Base-by-base conservation (phyloP, 1,140 invertebrate genomes). In the Drosophila prosaltans region DNA sequence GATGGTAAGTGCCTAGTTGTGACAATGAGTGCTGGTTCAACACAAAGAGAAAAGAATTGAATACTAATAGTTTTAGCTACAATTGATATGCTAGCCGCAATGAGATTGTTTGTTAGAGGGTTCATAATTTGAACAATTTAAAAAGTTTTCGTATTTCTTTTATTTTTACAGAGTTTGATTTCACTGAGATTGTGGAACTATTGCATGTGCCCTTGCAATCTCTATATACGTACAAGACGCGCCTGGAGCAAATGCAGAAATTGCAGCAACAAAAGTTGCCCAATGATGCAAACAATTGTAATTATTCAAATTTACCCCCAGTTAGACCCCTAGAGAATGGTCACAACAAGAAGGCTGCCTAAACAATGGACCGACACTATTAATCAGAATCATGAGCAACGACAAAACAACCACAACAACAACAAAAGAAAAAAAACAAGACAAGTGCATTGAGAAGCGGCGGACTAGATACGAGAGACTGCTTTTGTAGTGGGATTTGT, bases 201-300 rank as follows among this genome's bases (percentile, higher is more conserved):
- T 93, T 98, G n/a, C 97, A 97, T 91, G 96, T 97, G 73, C 97
- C 97, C 39, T 92, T 98, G 72, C 97, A 97, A 91, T 94, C 94
- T 16, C 93, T 96, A 65, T 96, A 96, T 91, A 94, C 90, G 54
- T 92, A 92, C 78, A 90, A 91, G 77, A 73, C 81, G 10, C 73
- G 77, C 1, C 61, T 90, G 5, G 83, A 90, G 39, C 78, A 90
- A 48, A 72, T 45, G 9, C 70, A 81, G 26, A 78, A 74, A 28
- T 69, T 83, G 26, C 74, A 80, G n/a, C 84, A 78, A 40, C 62
- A 79, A 21, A 41, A 65, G 28, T 69, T 75, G 45, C 59, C 60
- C 21, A 70, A 45, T 39, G 81, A 85, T 41, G 81, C 84, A 5
- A 84, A 55, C 41, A 88, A 82, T 21, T 84, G 64, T 36, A 78